Evolutionary conservation across 2,113 vertebrate species (phyloP).

Genomic region (Lepidothrix coronata): DNA sequence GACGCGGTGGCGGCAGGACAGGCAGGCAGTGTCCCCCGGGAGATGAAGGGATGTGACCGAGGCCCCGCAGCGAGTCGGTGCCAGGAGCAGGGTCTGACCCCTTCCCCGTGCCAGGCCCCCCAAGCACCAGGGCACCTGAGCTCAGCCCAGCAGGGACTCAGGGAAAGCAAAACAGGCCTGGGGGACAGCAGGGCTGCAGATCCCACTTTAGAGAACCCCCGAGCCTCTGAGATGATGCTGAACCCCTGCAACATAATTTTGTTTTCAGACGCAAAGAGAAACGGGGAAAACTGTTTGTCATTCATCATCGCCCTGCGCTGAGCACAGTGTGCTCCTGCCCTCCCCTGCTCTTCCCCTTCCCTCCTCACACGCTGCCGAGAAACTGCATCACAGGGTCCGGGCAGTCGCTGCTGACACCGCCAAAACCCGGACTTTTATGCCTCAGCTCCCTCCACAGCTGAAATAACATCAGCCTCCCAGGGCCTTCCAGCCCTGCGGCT

Average conservation of each 20-base stretch:
- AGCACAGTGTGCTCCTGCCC: not conserved
- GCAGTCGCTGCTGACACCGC: constrained; percentile 49
- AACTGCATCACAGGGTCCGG: not conserved
- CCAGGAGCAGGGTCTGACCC: not conserved
- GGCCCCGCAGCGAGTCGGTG: not conserved
- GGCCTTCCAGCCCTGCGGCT: not conserved
- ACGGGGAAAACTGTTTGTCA: not conserved
- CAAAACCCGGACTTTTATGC: not conserved
- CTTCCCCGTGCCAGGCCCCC: not conserved
- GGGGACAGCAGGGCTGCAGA: not conserved
- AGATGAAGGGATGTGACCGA: not conserved
- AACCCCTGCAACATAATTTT: not conserved
- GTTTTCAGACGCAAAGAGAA: not conserved
- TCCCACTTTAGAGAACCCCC: not conserved
- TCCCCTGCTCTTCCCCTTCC: not conserved
- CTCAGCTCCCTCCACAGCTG: constrained; percentile 19
- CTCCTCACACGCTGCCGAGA: not conserved
- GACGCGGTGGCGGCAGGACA: not conserved
- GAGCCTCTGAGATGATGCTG: not conserved
- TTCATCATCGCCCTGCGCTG: not conserved
- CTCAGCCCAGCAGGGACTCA: fast-evolving
- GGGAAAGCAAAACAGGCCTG: fast-evolving
- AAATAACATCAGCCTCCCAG: constrained; percentile 33
- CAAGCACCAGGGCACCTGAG: fast-evolving
- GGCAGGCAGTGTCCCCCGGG: not conserved